Percentiles rank a stretch among this genome's conserved stretches.
Conservation (phyloP, 2,113 vertebrate genomes). For the Neotragus moschatus region DNA sequence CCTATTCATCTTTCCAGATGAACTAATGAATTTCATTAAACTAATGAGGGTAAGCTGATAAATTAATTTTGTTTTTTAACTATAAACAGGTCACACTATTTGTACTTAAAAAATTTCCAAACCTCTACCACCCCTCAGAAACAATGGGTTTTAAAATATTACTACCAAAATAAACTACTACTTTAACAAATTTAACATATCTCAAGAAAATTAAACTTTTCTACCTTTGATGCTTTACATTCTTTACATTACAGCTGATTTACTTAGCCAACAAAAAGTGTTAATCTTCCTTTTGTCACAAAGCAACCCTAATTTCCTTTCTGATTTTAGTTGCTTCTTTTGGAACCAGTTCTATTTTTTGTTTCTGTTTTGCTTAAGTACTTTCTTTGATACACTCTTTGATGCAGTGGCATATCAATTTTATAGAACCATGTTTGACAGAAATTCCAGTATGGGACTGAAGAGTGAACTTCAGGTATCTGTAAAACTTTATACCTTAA, state of each 20-base stretch:
- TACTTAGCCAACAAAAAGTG: neutral
- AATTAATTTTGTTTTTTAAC: neutral
- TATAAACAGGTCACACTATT: neutral
- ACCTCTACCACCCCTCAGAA: neutral
- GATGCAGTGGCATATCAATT: neutral
- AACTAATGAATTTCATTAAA: neutral
- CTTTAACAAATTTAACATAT: neutral
- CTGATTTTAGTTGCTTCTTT: neutral
- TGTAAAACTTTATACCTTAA: neutral
- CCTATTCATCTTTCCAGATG: neutral
- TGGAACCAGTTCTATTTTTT: neutral
- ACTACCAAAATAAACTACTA: neutral
- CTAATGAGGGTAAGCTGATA: neutral
- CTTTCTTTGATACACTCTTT: neutral
- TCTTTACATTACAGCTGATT: neutral
- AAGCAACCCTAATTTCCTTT: neutral
- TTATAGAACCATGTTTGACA: neutral
- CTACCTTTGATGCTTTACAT: neutral
- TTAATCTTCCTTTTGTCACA: neutral
- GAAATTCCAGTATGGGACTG: neutral
- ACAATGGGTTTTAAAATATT: neutral
- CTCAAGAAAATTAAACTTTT: slow-evolving; percentile 14
- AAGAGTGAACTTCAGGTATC: neutral
- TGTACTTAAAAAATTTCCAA: neutral
- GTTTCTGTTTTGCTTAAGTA: neutral